Evolutionary conservation across 2,113 vertebrate species (phyloP).

Genomic region (Narcine bancroftii): DNA sequence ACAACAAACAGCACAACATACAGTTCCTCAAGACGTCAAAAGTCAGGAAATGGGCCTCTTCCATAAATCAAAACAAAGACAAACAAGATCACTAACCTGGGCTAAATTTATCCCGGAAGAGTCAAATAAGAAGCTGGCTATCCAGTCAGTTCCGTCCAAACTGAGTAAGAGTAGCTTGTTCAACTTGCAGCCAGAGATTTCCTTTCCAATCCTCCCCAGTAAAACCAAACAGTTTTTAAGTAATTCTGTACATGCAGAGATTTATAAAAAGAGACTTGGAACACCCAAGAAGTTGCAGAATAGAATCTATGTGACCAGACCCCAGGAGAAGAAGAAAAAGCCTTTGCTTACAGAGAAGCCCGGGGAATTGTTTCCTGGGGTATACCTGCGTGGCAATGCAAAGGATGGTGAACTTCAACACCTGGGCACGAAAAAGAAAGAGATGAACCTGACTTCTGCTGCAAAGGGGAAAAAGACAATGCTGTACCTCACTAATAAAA

Average conservation of each 20-base stretch:
- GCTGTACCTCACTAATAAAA: slow-evolving; percentile 48
- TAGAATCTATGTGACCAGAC: slow-evolving; percentile 84
- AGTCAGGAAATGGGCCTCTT: slow-evolving; percentile 28
- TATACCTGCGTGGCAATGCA: slow-evolving; percentile 71
- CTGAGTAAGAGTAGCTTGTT: slow-evolving; percentile 48
- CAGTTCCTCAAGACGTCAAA: neutral
- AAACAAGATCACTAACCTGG: slow-evolving; percentile 63
- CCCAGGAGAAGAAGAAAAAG: slow-evolving; percentile 59
- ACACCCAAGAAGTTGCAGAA: slow-evolving; percentile 54
- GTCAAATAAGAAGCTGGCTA: slow-evolving; percentile 41
- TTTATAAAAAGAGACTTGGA: slow-evolving; percentile 39
- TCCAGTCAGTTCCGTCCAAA: slow-evolving; percentile 49
- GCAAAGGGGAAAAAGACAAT: slow-evolving; percentile 53
- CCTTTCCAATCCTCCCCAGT: slow-evolving; percentile 59
- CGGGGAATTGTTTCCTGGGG: slow-evolving; percentile 63
- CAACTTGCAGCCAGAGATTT: slow-evolving; percentile 53
- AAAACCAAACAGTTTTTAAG: slow-evolving; percentile 59
- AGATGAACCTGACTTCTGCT: slow-evolving; percentile 45
- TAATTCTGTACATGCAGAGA: slow-evolving; percentile 52
- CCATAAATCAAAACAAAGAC: slow-evolving; percentile 40
- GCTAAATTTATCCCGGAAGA: slow-evolving; percentile 50
- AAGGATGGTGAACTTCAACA: slow-evolving; percentile 64
- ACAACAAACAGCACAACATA: slow-evolving; percentile 38
- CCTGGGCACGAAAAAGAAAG: slow-evolving; percentile 53
- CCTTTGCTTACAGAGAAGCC: slow-evolving; percentile 45